Conservation (phyloP, 2,888 invertebrate species). For the Dynastes hyllus region DNA sequence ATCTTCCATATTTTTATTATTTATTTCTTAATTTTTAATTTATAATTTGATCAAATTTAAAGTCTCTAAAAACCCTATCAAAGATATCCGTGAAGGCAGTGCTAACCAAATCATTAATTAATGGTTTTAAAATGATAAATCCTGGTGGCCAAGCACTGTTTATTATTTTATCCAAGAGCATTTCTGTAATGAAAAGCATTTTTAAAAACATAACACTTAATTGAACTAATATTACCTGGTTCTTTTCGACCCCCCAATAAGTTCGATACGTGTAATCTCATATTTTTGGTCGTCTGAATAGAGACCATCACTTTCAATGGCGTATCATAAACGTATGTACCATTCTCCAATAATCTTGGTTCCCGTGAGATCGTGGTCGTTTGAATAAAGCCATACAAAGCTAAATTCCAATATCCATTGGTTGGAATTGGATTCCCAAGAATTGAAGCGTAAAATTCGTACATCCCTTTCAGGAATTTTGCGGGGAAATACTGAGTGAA, state of each 20-base stretch:
- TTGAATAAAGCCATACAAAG: constrained; percentile 79
- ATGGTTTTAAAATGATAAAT: constrained; percentile 81
- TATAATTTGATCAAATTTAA: constrained; percentile 81
- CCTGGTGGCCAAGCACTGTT: constrained; percentile 88
- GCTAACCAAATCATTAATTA: constrained; percentile 88
- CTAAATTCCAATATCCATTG: constrained; percentile 83
- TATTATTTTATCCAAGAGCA: constrained; percentile 82
- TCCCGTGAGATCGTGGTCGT: constrained; percentile 78
- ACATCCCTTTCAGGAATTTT: constrained; percentile 81
- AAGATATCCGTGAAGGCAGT: constrained; percentile 89
- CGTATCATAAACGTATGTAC: constrained; percentile 60
- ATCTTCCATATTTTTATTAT: too few relatives aligned
- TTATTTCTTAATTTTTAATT: constrained; percentile 57
- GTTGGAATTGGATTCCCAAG: constrained; percentile 78
- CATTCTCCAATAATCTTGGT: constrained; percentile 68
- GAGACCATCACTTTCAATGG: constrained; percentile 80
- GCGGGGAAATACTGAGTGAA: constrained; percentile 90
- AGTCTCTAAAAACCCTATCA: constrained; percentile 82
- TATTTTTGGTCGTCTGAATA: constrained; percentile 83
- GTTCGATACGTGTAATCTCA: constrained; percentile 85
- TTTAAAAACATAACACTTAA: too few relatives aligned
- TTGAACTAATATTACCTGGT: constrained; percentile 72
- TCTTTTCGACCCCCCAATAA: constrained; percentile 79
- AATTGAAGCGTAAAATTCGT: constrained; percentile 77
- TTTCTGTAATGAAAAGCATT: constrained; percentile 71